phyloP scores from a whole-genome alignment of 2,113 vertebrate genomes.

The Sialia sialis region DNA sequence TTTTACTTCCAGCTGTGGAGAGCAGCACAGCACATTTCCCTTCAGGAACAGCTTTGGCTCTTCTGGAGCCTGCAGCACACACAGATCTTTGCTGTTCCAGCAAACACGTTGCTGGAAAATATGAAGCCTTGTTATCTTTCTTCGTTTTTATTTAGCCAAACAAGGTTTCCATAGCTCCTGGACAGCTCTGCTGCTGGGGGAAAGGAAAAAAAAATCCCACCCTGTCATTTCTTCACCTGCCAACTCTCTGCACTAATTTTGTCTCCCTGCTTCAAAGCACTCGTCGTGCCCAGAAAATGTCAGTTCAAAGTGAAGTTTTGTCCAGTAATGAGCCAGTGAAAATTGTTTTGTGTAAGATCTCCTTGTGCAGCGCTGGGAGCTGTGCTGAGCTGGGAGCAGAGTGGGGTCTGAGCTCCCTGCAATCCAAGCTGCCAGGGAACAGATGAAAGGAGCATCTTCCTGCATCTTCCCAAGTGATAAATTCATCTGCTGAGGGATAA shows the following conservation, averaged over 20 bases:
- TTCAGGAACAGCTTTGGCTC: background rate
- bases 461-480: rapidly evolving
- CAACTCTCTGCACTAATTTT: slow-evolving; percentile 34
- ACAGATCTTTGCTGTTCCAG: background rate
- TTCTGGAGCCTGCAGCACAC: background rate
- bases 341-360: background rate
- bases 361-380: background rate
- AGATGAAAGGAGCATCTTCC: background rate
- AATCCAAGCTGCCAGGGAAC: background rate
- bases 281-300: slow-evolving; percentile 23
- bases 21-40: background rate
- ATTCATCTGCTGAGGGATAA: background rate
- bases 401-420: background rate
- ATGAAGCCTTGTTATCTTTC: background rate
- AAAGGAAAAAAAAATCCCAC: background rate
- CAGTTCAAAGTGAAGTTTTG: slow-evolving; percentile 24
- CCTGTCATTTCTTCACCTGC: slow-evolving; percentile 54
- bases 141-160: background rate
- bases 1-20: background rate
- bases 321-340: slow-evolving; percentile 36
- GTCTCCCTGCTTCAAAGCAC: slow-evolving; percentile 23
- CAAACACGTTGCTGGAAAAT: background rate
- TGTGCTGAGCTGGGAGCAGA: background rate
- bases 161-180: slow-evolving; percentile 36
- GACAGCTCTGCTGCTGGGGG: background rate